Base-by-base conservation (phyloP, 2,797 vertebrate species). In the Lutjanus argentimaculatus region DNA sequence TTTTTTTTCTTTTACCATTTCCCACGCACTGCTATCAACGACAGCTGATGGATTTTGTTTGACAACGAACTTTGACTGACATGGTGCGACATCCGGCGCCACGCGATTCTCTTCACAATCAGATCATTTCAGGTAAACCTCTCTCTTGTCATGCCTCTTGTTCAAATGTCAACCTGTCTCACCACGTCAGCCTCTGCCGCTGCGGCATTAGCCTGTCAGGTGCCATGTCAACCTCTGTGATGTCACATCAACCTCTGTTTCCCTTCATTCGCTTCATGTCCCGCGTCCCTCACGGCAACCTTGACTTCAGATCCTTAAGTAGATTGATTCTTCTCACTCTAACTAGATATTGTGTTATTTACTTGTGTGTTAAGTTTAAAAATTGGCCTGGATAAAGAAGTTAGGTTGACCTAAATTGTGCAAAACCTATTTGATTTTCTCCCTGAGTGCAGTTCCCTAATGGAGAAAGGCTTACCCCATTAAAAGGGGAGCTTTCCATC, bases 131-230 rank as follows among this genome's bases (percentile, higher is more conserved):
- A 74, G 77, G 72, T 89, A 67, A 86, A 70, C 30, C 22, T 19
- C 52, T n/a, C 19, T 65, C 40, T 72, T 69, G 75, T 80, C 48
- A 17, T 78, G 66, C 57, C 64, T 63, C 11, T 3, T 79, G 56
- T 68, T 83, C 61, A 85, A 86, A 88, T 87, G 77, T 83, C 86
- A 87, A 51, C 57, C 69, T 79, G 84, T 79, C 81, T 81, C 46
- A 51, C 40, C 10, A 2, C 48, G 45, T 88, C 89, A 89, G 62
- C 17, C 64, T 73, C 67, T 63, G n/a, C 9, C 10, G 51, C 68
- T 59, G 63, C 52, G 72, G 67, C 66, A 52, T 67, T 9, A 70
- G 58, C 53, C 59, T 75, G 78, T 83, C 84, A 90, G 71, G 81
- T 75, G 75, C 0, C 78, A 73, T 61, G 67, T 83, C 82, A 77